These are phyloP conservation scores for Cygnus olor DNA, from an alignment of 2,797 vertebrate genomes.

Conservation along the genomic window DNA sequence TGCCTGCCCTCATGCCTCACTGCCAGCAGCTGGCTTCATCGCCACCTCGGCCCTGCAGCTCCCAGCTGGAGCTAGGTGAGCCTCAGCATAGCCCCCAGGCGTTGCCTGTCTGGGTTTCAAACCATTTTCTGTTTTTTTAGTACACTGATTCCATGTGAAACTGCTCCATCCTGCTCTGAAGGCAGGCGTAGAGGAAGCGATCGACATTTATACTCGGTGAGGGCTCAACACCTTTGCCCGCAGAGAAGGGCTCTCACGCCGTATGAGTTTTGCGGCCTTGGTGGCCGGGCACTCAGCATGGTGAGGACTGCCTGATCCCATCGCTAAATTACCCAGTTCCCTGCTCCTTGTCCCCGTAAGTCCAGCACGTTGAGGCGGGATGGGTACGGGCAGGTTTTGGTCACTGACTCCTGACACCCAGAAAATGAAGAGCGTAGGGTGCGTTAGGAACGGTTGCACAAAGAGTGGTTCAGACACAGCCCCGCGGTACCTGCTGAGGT, in stretches of 20 bases:
- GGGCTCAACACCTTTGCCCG: not conserved
- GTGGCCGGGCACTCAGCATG: not conserved
- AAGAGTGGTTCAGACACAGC: not conserved
- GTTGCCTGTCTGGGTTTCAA: not conserved
- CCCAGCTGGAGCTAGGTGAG: not conserved
- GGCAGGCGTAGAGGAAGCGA: not conserved
- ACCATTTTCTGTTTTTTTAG: not conserved
- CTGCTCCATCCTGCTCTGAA: not conserved
- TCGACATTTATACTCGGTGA: not conserved
- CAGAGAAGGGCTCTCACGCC: not conserved
- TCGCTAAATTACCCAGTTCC: conserved; percentile 20
- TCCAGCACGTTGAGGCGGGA: not conserved
- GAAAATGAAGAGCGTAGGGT: not conserved
- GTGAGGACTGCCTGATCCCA: conserved; percentile 41
- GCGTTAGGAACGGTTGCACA: not conserved
- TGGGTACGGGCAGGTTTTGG: not conserved
- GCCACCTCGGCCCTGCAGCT: no score
- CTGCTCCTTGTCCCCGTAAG: conserved; percentile 13
- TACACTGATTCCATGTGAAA: not conserved
- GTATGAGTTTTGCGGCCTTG: not conserved
- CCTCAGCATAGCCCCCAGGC: not conserved
- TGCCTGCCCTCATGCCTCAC: no score
- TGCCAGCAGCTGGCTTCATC: no score
- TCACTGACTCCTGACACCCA: not conserved
- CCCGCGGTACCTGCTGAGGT: not conserved